A percentile compares a stretch with the other conserved stretches of the same genome.
Conservation (phyloP, 2,797 vertebrate genomes). For the Falco biarmicus region DNA sequence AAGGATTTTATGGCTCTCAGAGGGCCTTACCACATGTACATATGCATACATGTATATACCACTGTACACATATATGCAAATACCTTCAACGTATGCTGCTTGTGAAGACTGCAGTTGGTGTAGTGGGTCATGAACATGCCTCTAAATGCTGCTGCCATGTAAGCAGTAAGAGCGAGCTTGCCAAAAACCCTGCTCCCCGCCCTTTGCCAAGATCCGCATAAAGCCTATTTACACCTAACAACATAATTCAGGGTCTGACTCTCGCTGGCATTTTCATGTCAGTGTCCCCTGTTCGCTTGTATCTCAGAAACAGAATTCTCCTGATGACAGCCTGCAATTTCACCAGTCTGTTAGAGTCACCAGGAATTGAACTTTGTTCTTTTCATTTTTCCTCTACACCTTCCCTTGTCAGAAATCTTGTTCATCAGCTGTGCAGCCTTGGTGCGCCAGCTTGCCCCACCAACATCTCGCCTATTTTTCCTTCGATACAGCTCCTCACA, state of each 20-base stretch:
- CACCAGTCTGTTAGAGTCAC: background rate
- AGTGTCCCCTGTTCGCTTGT: background rate
- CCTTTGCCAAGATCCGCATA: background rate
- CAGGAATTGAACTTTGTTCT: background rate
- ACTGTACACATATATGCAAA: background rate
- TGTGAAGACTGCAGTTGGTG: background rate
- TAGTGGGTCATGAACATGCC: background rate
- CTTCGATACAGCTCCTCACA: background rate
- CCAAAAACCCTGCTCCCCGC: background rate
- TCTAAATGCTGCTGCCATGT: background rate
- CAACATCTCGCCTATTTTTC: background rate
- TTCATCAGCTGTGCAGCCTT: background rate
- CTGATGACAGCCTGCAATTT: background rate
- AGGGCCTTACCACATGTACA: accelerated
- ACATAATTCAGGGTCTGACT: background rate
- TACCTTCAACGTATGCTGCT: background rate
- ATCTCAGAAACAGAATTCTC: slow-evolving; percentile 5
- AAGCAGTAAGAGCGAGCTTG: background rate
- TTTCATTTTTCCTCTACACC: background rate
- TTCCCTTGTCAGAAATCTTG: background rate
- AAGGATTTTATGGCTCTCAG: background rate
- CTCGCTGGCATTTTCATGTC: slow-evolving; percentile 1
- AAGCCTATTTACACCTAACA: background rate
- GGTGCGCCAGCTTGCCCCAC: background rate
- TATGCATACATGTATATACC: no score